Conservation (phyloP, 2,113 vertebrate species). For the Dipodomys ordii region DNA sequence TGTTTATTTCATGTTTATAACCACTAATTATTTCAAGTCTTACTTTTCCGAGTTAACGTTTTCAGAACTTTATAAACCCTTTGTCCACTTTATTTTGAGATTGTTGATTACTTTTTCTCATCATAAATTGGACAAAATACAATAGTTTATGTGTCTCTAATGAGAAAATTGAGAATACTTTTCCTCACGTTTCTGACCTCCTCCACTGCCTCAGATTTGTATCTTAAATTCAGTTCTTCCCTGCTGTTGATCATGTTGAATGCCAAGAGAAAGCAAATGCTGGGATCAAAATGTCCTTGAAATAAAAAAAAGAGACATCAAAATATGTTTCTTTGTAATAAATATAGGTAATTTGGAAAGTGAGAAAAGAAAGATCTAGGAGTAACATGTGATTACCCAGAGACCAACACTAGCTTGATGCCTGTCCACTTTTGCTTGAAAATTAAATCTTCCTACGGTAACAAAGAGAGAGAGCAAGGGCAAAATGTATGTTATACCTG, state of each 20-base stretch:
- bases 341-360: not conserved
- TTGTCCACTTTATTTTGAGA: too few species aligned
- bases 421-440: not conserved
- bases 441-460: slow-evolving; percentile 16
- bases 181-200: not conserved
- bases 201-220: slow-evolving; percentile 34
- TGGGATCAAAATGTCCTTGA: not conserved
- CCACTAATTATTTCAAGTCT: slow-evolving; percentile 38
- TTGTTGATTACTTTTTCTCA: not conserved
- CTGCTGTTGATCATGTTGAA: not conserved
- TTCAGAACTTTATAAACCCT: not conserved
- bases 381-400: not conserved
- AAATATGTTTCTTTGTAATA: not conserved
- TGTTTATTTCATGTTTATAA: slow-evolving; percentile 32
- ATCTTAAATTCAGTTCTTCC: not conserved
- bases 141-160: slow-evolving; percentile 18
- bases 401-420: not conserved
- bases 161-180: slow-evolving; percentile 12
- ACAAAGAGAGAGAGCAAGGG: not conserved
- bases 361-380: not conserved
- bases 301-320: not conserved
- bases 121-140: not conserved
- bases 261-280: not conserved
- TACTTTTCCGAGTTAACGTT: not conserved
- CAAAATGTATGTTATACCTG: not conserved